Base-by-base conservation (phyloP, 2,113 vertebrate genomes). In the Tragulus kanchil region DNA sequence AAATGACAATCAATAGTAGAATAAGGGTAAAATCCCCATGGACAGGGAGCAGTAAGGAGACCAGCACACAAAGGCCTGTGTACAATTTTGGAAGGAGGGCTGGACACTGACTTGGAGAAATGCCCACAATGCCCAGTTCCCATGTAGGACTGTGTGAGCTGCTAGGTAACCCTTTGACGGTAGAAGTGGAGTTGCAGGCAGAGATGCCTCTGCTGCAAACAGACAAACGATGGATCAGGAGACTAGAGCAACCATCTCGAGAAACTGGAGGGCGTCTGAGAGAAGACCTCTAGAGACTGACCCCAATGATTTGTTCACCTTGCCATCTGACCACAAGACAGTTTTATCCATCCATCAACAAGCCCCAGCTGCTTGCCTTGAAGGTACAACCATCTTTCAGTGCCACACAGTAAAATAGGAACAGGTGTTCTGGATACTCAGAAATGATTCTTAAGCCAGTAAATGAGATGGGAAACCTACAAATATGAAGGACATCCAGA, bases 161-260 rank as follows among this genome's bases (percentile, higher is more conserved):
- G 19, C 14, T 56, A 4, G 3, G 13, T 89, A 73, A 28, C 36
- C 65, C 45, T 48, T 21, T 0, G 28, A 85, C 25, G 19, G 4
- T 4, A 7, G 15, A 0, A 5, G 8, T 6, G 8, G 14, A 25
- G 4, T 0, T 23, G 4, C 14, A 50, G 50, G 36, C 21, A 92
- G 48, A 67, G 17, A 75, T 11, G 21, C 10, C 59, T 69, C 54
- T 31, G 36, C 16, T 8, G 13, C 25, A 50, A 87, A 90, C 8
- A 64, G 67, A 81, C 9, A 87, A 77, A 79, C 19, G 77, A 59
- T 81, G 45, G 8, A 23, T n/a, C 52, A 95, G 31, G 23, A 10
- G 31, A 81, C 4, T 92, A 12, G 9, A 65, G 28, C 73, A 71
- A 67, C 13, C 52, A n/a, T 83, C 42, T 67, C 62, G 12, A 87